Conservation (phyloP, 2,888 invertebrate genomes). For the Ganaspis brasiliensis region DNA sequence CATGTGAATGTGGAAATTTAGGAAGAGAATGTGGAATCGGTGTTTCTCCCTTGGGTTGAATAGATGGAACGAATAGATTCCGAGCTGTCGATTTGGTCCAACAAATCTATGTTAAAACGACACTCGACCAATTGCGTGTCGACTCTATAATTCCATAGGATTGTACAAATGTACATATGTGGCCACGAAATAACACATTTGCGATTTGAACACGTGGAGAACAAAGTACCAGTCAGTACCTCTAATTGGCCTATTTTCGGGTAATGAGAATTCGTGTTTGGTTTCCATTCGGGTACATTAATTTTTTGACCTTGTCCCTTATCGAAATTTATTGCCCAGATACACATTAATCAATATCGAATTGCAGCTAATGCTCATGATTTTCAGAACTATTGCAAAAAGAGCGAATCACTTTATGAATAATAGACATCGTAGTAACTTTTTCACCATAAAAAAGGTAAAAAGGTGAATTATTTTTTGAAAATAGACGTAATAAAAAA, state of each 20-base stretch:
- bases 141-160: slow-evolving; percentile 27
- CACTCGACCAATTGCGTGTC: slow-evolving; percentile 11
- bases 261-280: slow-evolving; percentile 31
- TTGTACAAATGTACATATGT: slow-evolving; percentile 36
- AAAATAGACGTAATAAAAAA: too few species aligned
- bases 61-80: slow-evolving; percentile 11
- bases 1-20: too few species aligned
- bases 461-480: too few species aligned
- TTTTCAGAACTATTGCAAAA: background rate
- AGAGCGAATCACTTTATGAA: background rate
- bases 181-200: slow-evolving; percentile 37
- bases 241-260: slow-evolving; percentile 28
- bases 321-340: background rate
- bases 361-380: background rate
- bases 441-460: too few species aligned
- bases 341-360: background rate
- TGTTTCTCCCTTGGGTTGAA: background rate
- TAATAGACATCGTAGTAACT: background rate
- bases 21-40: background rate
- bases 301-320: slow-evolving; percentile 1
- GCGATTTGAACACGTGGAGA: background rate
- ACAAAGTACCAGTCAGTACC: slow-evolving; percentile 10
- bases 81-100: background rate
- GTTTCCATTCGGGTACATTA: slow-evolving; percentile 11
- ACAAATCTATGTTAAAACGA: slow-evolving; percentile 34